These are phyloP conservation scores for Okapia johnstoni DNA, from an alignment of 2,113 vertebrate genomes.

Conservation along the genomic window DNA sequence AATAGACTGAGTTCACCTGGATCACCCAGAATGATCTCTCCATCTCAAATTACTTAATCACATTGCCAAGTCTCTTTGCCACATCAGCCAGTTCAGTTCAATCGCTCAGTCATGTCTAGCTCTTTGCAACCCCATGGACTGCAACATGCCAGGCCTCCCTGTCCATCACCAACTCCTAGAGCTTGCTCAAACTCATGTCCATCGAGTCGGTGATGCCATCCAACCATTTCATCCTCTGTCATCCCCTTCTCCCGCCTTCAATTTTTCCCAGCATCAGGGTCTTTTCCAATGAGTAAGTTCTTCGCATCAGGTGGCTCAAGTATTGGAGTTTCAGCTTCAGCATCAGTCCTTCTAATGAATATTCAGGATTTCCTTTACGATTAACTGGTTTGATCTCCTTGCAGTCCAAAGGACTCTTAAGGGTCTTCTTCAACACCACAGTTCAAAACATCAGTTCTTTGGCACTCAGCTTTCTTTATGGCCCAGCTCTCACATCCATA, in stretches of 20 bases:
- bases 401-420: not conserved
- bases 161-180: not conserved
- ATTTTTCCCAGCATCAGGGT: not conserved
- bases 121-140: not conserved
- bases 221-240: accelerated
- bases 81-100: not conserved
- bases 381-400: not conserved
- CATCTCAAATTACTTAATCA: not conserved
- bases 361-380: not conserved
- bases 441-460: not conserved
- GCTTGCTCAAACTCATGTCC: not conserved
- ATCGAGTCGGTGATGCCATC: not conserved
- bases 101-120: not conserved
- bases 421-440: not conserved
- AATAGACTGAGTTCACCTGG: not conserved
- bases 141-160: not conserved
- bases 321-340: not conserved
- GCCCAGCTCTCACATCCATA: not conserved
- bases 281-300: not conserved
- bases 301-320: not conserved
- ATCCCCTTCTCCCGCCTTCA: not conserved
- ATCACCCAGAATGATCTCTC: not conserved
- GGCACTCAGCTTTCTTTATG: not conserved
- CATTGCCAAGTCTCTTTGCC: not conserved
- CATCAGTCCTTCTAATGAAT: not conserved